These are phyloP conservation scores for Dicyrtomina minuta DNA, from an alignment of 2,888 invertebrate species.

Conservation along the genomic window DNA sequence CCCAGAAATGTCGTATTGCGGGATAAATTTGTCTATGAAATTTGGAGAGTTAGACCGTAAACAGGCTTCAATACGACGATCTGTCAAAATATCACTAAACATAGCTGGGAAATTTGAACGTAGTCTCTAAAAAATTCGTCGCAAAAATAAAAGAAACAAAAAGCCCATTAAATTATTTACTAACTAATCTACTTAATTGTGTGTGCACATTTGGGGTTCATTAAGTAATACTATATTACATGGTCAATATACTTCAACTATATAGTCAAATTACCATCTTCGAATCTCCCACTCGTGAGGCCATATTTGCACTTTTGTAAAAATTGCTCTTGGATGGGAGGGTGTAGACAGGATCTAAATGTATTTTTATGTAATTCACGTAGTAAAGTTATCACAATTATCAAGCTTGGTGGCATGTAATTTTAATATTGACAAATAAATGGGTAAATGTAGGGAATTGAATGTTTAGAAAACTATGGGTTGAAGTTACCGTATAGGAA, in stretches of 20 bases:
- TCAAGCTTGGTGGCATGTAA: neutral
- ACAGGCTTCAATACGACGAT: slow-evolving; percentile 58
- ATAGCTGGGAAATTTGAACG: slow-evolving; percentile 60
- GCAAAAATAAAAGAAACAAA: too few relatives aligned
- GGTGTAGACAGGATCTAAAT: slow-evolving; percentile 42
- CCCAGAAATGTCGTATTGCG: slow-evolving; percentile 35
- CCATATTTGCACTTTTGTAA: slow-evolving; percentile 36
- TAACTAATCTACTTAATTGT: too few relatives aligned
- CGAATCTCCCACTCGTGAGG: too few relatives aligned
- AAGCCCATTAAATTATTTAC: too few relatives aligned
- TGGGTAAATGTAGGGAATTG: neutral
- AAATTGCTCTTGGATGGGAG: slow-evolving; percentile 41
- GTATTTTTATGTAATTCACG: slow-evolving; percentile 1
- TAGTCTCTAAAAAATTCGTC: too few relatives aligned
- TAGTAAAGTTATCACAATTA: neutral
- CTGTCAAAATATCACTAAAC: slow-evolving; percentile 62
- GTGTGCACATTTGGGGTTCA: too few relatives aligned
- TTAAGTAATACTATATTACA: too few relatives aligned
- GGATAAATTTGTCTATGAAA: slow-evolving; percentile 44
- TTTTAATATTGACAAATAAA: neutral
- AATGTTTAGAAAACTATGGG: neutral
- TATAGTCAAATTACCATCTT: too few relatives aligned
- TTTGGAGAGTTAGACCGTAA: slow-evolving; percentile 34
- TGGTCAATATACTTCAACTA: too few relatives aligned
- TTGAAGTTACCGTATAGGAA: slow-evolving; percentile 45